A percentile compares a stretch with the other conserved stretches of the same genome.
phyloP scores from a whole-genome alignment of 2,888 invertebrate genomes.

The Caradrina kadenii region DNA sequence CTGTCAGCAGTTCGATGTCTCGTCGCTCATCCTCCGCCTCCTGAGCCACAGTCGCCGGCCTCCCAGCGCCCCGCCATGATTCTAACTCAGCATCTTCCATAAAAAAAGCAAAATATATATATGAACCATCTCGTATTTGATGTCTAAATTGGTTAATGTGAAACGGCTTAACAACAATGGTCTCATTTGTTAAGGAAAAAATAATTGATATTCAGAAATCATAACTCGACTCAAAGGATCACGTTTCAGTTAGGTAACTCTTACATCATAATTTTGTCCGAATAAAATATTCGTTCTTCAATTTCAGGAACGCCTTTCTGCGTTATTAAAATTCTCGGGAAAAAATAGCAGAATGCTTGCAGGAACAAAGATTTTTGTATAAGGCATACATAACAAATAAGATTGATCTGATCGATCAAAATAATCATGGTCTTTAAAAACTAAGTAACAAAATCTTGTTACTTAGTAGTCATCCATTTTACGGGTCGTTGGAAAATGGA shows the following conservation, averaged over 20 bases:
- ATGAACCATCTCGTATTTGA: background rate
- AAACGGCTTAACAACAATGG: background rate
- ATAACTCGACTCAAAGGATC: background rate
- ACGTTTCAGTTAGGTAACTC: background rate
- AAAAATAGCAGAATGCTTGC: too few relatives aligned
- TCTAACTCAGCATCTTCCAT: constrained; percentile 85
- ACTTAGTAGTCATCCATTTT: too few relatives aligned
- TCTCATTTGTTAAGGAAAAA: background rate
- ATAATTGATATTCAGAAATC: background rate
- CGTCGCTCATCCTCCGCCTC: constrained; percentile 93
- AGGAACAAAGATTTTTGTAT: too few relatives aligned
- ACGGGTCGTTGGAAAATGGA: too few relatives aligned
- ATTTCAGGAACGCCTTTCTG: background rate
- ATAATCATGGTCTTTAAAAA: background rate
- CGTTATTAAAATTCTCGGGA: too few relatives aligned
- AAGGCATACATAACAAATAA: too few relatives aligned
- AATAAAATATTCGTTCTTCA: background rate
- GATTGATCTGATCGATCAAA: background rate
- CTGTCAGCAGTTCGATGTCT: constrained; percentile 93
- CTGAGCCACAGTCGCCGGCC: constrained; percentile 90
- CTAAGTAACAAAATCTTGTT: too few relatives aligned
- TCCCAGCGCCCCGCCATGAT: constrained; percentile 85
- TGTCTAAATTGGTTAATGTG: background rate
- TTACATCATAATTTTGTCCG: background rate
- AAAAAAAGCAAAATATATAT: background rate